A percentile compares a stretch with the other conserved stretches of the same genome.
Evolutionary conservation across 2,797 vertebrate genomes (phyloP).

Genomic region (Sphaeramia orbicularis): DNA sequence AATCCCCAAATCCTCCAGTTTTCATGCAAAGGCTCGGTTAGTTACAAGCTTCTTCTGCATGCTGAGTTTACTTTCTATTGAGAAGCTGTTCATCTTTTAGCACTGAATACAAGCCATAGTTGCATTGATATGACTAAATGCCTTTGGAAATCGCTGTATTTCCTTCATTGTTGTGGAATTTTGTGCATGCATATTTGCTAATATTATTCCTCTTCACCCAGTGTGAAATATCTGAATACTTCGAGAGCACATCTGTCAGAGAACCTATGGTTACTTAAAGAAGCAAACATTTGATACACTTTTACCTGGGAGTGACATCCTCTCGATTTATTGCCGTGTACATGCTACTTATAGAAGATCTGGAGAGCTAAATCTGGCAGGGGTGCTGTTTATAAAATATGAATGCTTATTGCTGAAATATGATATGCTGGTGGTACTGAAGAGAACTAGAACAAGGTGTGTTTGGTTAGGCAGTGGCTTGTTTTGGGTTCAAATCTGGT

Average conservation of each 20-base stretch:
- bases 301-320: conserved; percentile 64
- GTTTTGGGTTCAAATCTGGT: conserved; percentile 39
- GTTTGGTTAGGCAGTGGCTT: conserved; percentile 28
- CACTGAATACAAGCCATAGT: conserved; percentile 45
- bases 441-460: conserved; percentile 10
- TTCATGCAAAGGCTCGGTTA: conserved; percentile 71
- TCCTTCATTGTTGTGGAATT: conserved; percentile 49
- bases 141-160: conserved; percentile 43
- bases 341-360: conserved; percentile 54
- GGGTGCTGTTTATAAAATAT: not conserved
- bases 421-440: not conserved
- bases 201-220: conserved; percentile 37
- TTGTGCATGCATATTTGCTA: conserved; percentile 32
- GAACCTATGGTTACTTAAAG: conserved; percentile 62
- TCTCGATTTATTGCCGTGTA: conserved; percentile 70
- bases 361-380: conserved; percentile 10
- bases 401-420: conserved; percentile 22
- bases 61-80: conserved; percentile 60
- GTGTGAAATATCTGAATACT: conserved; percentile 38
- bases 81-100: conserved; percentile 58
- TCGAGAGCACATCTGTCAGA: conserved; percentile 54
- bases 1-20: conserved; percentile 71
- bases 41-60: conserved; percentile 62
- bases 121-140: conserved; percentile 39
- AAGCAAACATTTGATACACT: conserved; percentile 72